Percentiles rank a stretch among this genome's conserved stretches.
Conservation (phyloP, 2,113 vertebrate genomes). For the Melanocharis versteri region DNA sequence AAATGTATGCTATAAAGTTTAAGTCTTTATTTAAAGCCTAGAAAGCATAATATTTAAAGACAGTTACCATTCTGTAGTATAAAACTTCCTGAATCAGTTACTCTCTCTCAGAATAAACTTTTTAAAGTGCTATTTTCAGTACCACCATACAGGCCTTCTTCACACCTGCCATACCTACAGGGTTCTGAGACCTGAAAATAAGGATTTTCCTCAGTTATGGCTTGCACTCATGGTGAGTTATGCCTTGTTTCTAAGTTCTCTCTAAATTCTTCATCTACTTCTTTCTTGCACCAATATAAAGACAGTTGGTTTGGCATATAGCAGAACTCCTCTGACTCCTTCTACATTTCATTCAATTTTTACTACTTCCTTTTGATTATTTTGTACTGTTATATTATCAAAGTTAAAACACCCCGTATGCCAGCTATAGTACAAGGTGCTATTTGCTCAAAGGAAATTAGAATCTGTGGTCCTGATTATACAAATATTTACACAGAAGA, state of each 20-base stretch:
- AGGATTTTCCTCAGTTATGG: neutral
- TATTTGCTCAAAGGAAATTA: neutral
- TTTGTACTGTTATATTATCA: neutral
- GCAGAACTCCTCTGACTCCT: neutral
- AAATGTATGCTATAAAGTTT: neutral
- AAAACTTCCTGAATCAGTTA: neutral
- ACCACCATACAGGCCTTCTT: neutral
- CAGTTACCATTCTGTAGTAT: neutral
- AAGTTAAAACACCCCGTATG: neutral
- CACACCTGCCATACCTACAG: neutral
- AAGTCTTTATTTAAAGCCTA: neutral
- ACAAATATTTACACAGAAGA: neutral
- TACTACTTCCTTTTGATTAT: neutral
- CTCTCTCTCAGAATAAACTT: neutral
- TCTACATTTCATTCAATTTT: neutral
- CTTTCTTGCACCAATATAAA: neutral
- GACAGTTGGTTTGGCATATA: neutral
- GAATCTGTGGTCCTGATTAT: neutral
- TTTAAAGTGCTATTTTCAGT: neutral
- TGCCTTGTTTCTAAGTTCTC: neutral
- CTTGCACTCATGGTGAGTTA: neutral
- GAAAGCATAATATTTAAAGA: neutral
- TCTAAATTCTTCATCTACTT: neutral
- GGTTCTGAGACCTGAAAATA: neutral
- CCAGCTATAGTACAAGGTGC: neutral